phyloP scores from a whole-genome alignment of 1,140 invertebrate genomes.

The Rhopalosiphum padi region DNA sequence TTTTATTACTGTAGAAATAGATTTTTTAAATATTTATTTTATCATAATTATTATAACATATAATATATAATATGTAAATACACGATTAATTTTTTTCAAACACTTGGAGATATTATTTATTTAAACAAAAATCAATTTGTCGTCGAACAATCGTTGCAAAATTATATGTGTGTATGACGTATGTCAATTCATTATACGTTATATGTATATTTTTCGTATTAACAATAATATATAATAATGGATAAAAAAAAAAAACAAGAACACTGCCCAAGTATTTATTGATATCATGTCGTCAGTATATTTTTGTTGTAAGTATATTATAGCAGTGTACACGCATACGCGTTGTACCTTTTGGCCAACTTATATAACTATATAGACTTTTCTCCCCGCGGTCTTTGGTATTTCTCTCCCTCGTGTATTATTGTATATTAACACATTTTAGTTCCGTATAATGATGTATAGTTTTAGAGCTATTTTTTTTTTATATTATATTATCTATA shows the following conservation, averaged over 20 bases:
- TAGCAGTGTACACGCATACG: not conserved
- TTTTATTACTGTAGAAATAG: conserved; percentile 53
- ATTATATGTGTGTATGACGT: not conserved
- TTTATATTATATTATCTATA: not conserved
- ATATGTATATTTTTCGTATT: conserved; percentile 8
- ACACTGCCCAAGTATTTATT: conserved; percentile 20
- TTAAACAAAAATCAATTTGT: not conserved
- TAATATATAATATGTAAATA: conserved; percentile 43
- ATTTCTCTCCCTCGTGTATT: not conserved
- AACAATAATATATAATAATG: not conserved
- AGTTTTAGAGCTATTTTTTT: conserved; percentile 44
- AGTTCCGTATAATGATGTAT: not conserved
- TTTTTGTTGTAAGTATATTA: not conserved
- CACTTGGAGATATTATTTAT: conserved; percentile 39
- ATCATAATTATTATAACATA: conserved; percentile 17
- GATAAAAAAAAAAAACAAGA: not conserved
- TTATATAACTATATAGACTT: not conserved
- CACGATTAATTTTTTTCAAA: conserved; percentile 41
- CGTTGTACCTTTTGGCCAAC: not conserved
- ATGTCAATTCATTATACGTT: conserved; percentile 31
- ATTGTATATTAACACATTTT: conserved; percentile 6
- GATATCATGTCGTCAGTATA: not conserved
- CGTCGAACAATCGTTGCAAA: conserved; percentile 25
- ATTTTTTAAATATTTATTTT: conserved; percentile 51
- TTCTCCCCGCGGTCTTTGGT: not conserved